phyloP scores from a whole-genome alignment of 2,888 invertebrate genomes.

The Caenorhabditis japonica region DNA sequence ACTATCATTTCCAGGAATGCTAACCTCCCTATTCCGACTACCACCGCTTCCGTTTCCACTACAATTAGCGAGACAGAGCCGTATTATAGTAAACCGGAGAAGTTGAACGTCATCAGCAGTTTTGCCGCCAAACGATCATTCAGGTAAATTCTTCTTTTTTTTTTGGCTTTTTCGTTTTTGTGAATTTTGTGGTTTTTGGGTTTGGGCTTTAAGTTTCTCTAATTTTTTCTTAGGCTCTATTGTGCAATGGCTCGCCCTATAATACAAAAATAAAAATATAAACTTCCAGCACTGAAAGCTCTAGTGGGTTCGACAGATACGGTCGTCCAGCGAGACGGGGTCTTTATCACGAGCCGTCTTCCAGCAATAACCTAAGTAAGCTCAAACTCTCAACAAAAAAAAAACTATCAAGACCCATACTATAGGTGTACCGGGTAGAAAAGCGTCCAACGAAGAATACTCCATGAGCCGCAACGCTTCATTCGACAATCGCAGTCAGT shows the following conservation, averaged over 20 bases:
- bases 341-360: constrained; percentile 72
- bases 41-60: constrained; percentile 49
- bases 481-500: constrained; percentile 53
- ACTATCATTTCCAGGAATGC: constrained; percentile 47
- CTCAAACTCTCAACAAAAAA: not conserved
- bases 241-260: not conserved
- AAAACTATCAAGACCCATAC: not conserved
- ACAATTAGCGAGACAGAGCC: constrained; percentile 49
- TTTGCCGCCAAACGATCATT: constrained; percentile 48
- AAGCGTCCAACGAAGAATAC: constrained; percentile 48
- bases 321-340: constrained; percentile 57
- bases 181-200: constrained; percentile 13
- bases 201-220: constrained; percentile 8
- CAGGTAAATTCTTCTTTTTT: constrained; percentile 32
- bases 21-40: constrained; percentile 48
- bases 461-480: constrained; percentile 48
- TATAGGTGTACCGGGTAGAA: constrained; percentile 47
- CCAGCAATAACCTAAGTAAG: constrained; percentile 70
- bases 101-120: constrained; percentile 30
- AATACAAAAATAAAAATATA: not conserved
- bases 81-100: constrained; percentile 53
- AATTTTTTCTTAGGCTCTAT: constrained; percentile 4
- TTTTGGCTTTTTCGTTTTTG: constrained; percentile 12
- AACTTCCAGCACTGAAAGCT: constrained; percentile 58
- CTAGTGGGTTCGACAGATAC: constrained; percentile 58